Evolutionary conservation across 2,888 invertebrate species (phyloP).

Genomic region (Capitulum mitella): DNA sequence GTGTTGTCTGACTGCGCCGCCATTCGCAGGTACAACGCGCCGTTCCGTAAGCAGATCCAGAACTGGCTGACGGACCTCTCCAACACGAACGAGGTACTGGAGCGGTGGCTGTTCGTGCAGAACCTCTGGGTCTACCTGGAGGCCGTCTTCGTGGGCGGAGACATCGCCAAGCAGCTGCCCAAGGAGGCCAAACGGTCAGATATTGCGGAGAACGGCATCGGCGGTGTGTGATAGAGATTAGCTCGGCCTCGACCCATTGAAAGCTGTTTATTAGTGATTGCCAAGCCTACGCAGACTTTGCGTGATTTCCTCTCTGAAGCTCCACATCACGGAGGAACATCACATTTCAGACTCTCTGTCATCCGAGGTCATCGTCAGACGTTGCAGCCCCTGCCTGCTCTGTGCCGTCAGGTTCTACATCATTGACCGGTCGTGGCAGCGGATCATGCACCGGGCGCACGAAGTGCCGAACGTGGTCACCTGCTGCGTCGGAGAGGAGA

Average conservation of each 20-base stretch:
- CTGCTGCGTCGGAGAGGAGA: conserved; percentile 93
- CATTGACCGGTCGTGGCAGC: conserved; percentile 97
- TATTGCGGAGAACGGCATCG: no score
- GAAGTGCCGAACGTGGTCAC: conserved; percentile 92
- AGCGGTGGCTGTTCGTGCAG: conserved; percentile 91
- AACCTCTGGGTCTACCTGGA: conserved; percentile 98
- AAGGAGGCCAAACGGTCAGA: conserved; percentile 75
- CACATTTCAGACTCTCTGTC: no score
- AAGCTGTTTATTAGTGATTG: no score
- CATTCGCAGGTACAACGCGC: conserved; percentile 79
- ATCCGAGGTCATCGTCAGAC: no score
- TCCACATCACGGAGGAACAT: no score
- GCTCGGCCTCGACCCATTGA: no score
- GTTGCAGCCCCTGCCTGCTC: no score
- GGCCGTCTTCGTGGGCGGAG: conserved; percentile 96
- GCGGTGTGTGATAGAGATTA: no score
- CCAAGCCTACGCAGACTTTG: no score
- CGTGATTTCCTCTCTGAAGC: no score
- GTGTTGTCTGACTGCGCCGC: no score
- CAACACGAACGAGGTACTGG: conserved; percentile 91
- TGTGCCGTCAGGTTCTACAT: conserved; percentile 62
- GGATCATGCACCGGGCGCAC: conserved; percentile 93
- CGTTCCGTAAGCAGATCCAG: conserved; percentile 91
- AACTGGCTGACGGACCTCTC: conserved; percentile 91
- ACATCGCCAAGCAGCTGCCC: conserved; percentile 95